phyloP scores from a whole-genome alignment of 2,888 invertebrate genomes.

The Baccha elongata region DNA sequence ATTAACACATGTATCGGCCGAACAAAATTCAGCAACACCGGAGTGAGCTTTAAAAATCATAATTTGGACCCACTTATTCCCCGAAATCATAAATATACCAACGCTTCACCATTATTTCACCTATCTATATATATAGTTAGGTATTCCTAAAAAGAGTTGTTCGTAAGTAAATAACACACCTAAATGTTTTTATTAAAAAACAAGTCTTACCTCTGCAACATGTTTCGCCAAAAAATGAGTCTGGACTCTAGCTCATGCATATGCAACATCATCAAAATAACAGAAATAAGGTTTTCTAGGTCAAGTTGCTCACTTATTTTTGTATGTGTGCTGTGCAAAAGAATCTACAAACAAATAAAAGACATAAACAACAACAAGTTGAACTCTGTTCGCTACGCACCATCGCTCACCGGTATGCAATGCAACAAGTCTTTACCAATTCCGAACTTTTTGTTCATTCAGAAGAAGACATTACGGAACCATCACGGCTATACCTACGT shows the following conservation, averaged over 20 bases:
- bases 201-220: conserved; percentile 52
- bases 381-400: conserved; percentile 66
- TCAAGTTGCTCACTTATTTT: conserved; percentile 79
- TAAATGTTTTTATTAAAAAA: conserved; percentile 15
- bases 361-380: conserved; percentile 18
- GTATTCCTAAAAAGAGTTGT: neutral
- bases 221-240: conserved; percentile 38
- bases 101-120: too few species aligned
- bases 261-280: conserved; percentile 76
- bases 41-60: neutral
- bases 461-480: conserved; percentile 36
- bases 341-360: conserved; percentile 24
- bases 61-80: conserved; percentile 46
- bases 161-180: neutral
- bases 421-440: conserved; percentile 27
- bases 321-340: conserved; percentile 32
- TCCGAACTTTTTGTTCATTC: conserved; percentile 62
- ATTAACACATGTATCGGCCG: too few species aligned
- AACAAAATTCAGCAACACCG: neutral
- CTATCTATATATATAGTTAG: too few species aligned
- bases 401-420: conserved; percentile 69
- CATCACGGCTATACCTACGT: conserved; percentile 4
- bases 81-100: conserved; percentile 63
- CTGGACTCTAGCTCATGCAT: conserved; percentile 50
- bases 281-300: conserved; percentile 81